A percentile compares a stretch with the other conserved stretches of the same genome.
These are phyloP conservation scores for Dorcus hopei DNA, from an alignment of 2,888 invertebrate species.

Conservation along the genomic window DNA sequence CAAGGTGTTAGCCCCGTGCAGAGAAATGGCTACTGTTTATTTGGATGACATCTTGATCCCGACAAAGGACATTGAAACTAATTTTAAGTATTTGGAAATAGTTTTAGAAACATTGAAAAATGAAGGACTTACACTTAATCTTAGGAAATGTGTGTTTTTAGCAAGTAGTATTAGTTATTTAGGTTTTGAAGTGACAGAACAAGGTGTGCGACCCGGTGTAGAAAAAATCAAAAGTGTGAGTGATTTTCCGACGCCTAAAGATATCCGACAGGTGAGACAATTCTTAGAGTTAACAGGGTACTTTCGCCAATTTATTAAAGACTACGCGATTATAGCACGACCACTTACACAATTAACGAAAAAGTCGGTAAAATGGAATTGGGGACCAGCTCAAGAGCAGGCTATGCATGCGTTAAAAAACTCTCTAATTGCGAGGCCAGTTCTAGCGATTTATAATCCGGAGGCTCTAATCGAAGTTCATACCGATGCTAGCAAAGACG, in stretches of 20 bases:
- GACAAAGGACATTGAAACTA: too few relatives aligned
- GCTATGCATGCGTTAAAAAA: background rate
- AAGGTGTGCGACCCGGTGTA: background rate
- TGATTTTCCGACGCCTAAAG: background rate
- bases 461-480: slow-evolving; percentile 1
- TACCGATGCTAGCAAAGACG: background rate
- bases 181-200: background rate
- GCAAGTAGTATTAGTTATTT: background rate
- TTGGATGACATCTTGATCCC: too few relatives aligned
- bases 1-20: too few relatives aligned
- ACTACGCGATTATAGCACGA: background rate
- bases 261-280: background rate
- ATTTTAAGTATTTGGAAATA: slow-evolving; percentile 5
- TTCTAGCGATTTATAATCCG: background rate
- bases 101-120: too few relatives aligned
- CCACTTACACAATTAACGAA: background rate
- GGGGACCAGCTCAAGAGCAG: background rate
- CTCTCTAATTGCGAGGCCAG: background rate
- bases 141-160: too few relatives aligned
- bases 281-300: background rate
- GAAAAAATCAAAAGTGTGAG: background rate
- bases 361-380: background rate
- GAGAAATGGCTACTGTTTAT: too few relatives aligned
- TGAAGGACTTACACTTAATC: too few relatives aligned
- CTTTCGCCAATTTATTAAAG: background rate